Evolutionary conservation across 2,888 invertebrate genomes (phyloP), one percentile per base, ranked within the genome.

Genomic region (Pollenia angustigena): DNA sequence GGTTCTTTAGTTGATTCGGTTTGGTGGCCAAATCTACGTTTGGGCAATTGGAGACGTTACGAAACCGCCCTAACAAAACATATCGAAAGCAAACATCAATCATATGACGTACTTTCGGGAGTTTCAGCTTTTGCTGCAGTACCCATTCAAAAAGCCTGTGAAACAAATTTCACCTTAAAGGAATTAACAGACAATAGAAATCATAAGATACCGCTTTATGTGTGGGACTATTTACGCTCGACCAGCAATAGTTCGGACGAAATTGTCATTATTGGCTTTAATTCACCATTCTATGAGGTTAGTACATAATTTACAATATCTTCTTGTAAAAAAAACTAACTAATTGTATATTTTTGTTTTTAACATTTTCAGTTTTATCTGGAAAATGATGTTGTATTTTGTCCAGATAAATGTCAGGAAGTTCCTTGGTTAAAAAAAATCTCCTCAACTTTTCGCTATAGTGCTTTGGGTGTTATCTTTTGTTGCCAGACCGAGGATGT

Each of bases 11-110:
- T 88, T 14, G 84, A 87, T n/a, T 69, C 82, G n/a, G 58, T 46
- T 40, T 88, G 88, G 88, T 88, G 88, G 88, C 79, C 81, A 8
- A 72, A 69, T 50, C 58, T 87, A 18, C 88, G 87, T 52, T n/a
- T 79, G n/a, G 82, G 83, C 23, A 88, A 88, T 79, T 88, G 88
- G 88, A 76, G 58, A 40, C 75, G 54, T 50, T 87, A 83, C 3
- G 72, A 81, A 58, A 69, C 42, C 8, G 78, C 83, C 8, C n/a
- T 88, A 4, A 50, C 48, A 10, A 44, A 56, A 23, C 85, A 85
- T 7, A n/a, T 82, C 4, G 85, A 64, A 32, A 11, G 18, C 0
- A 23, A 75, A 9, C 16, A 64, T 12, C n/a, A 23, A 2, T 23
- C 56, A 7, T 88, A 85, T 66, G 56, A 62, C 9, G 69, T 88